These are phyloP conservation scores for Parelbella ahira DNA, from an alignment of 2,888 invertebrate species.

Conservation along the genomic window DNA sequence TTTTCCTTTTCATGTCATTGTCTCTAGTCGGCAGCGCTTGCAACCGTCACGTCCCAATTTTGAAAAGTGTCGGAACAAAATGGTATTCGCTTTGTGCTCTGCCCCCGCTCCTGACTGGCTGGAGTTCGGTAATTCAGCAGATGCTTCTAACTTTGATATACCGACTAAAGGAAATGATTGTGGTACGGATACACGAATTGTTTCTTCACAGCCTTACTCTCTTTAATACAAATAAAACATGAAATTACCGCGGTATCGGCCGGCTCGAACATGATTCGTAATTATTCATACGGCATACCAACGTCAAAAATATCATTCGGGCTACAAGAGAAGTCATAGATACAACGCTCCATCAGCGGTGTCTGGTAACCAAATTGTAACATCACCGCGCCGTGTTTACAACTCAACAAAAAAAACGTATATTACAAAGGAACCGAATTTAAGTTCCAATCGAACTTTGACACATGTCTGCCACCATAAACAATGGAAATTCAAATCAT, in stretches of 20 bases:
- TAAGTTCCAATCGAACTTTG: slow-evolving; percentile 81
- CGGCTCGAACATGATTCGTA: slow-evolving; percentile 62
- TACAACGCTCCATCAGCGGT: slow-evolving; percentile 63
- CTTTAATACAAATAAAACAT: slow-evolving; percentile 14
- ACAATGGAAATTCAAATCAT: slow-evolving; percentile 81
- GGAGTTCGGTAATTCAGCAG: slow-evolving; percentile 74
- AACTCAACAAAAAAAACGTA: slow-evolving; percentile 73
- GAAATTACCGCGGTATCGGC: slow-evolving; percentile 16
- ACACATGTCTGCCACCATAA: slow-evolving; percentile 81
- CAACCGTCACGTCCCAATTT: slow-evolving; percentile 81
- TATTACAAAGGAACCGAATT: slow-evolving; percentile 79
- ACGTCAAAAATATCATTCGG: slow-evolving; percentile 69
- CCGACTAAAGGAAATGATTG: slow-evolving; percentile 43
- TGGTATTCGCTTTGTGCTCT: slow-evolving; percentile 73
- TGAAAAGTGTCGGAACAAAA: slow-evolving; percentile 81
- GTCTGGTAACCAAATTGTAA: slow-evolving; percentile 76
- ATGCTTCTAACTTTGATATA: slow-evolving; percentile 70
- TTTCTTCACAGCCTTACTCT: too few relatives aligned
- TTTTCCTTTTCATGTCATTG: slow-evolving; percentile 81
- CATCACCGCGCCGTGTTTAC: slow-evolving; percentile 78
- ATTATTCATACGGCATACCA: slow-evolving; percentile 73
- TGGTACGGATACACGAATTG: too few relatives aligned
- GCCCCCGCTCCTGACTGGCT: slow-evolving; percentile 52
- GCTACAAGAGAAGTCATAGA: slow-evolving; percentile 67
- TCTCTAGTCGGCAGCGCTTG: slow-evolving; percentile 76